Conservation (phyloP, 2,888 invertebrate species). For the Stenchaetothrips biformis region DNA sequence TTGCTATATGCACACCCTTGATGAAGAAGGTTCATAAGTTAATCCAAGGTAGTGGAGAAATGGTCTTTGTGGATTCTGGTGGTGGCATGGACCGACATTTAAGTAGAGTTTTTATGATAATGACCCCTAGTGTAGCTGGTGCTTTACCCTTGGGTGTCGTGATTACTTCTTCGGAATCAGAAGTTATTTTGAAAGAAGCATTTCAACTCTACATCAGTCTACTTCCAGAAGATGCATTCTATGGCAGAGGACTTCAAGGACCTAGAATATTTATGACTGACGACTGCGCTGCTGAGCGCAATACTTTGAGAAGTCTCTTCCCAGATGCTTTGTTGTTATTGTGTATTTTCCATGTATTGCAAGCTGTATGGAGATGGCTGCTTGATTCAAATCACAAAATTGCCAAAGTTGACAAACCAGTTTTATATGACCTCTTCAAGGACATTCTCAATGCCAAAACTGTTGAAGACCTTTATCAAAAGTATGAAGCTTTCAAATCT, state of each 20-base stretch:
- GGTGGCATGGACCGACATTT: slow-evolving; percentile 27
- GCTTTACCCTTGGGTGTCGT: slow-evolving; percentile 28
- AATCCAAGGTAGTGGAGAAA: slow-evolving; percentile 29
- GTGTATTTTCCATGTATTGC: slow-evolving; percentile 35
- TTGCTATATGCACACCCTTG: slow-evolving; percentile 31
- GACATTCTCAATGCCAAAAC: not conserved
- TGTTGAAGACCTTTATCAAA: no score
- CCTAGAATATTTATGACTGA: slow-evolving; percentile 35
- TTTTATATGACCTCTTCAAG: slow-evolving; percentile 27
- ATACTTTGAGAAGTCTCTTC: slow-evolving; percentile 33
- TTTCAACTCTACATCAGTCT: slow-evolving; percentile 22
- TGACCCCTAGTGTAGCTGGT: slow-evolving; percentile 24
- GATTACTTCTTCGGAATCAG: slow-evolving; percentile 1
- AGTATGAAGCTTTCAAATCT: no score
- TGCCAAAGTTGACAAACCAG: slow-evolving; percentile 25
- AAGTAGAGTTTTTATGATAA: slow-evolving; percentile 29
- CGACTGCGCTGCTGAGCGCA: slow-evolving; percentile 34
- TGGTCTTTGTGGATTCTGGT: slow-evolving; percentile 29
- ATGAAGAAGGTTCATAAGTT: slow-evolving; percentile 28
- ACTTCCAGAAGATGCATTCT: slow-evolving; percentile 29
- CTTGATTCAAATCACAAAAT: slow-evolving; percentile 30
- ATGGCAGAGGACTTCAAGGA: slow-evolving; percentile 31
- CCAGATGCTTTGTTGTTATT: slow-evolving; percentile 32
- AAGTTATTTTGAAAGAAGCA: not conserved
- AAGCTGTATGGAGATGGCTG: slow-evolving; percentile 35